These are phyloP conservation scores for Rhopalosiphum padi DNA, from an alignment of 1,140 invertebrate species.

Conservation along the genomic window DNA sequence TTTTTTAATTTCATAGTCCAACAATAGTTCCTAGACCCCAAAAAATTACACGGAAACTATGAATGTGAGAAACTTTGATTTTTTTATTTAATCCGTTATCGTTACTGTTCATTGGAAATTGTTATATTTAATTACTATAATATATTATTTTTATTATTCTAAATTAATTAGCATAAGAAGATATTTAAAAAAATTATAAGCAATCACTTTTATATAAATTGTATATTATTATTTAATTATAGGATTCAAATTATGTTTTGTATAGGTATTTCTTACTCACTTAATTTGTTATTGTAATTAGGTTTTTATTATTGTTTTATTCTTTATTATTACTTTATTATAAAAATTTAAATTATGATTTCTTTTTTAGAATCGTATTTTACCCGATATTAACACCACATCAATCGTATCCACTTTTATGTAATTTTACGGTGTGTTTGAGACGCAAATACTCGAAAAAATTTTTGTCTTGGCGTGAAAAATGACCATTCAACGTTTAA, in stretches of 20 bases:
- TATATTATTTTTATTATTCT: background rate
- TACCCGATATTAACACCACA: background rate
- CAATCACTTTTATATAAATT: background rate
- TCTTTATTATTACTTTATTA: background rate
- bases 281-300: background rate
- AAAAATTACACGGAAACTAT: background rate
- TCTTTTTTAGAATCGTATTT: background rate
- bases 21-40: background rate
- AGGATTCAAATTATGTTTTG: background rate
- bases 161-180: background rate
- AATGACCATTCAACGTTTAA: conserved; percentile 41
- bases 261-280: no score
- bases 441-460: background rate
- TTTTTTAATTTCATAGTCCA: background rate
- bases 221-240: background rate
- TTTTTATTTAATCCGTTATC: background rate
- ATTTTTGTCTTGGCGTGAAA: conserved; percentile 36
- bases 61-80: background rate
- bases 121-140: background rate
- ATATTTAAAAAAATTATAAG: background rate
- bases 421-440: conserved; percentile 27
- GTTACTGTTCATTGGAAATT: background rate
- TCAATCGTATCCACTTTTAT: background rate
- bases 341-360: background rate
- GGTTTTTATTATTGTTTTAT: background rate